Evolutionary conservation across 2,888 invertebrate species (phyloP).

Genomic region (Diadromus collaris): DNA sequence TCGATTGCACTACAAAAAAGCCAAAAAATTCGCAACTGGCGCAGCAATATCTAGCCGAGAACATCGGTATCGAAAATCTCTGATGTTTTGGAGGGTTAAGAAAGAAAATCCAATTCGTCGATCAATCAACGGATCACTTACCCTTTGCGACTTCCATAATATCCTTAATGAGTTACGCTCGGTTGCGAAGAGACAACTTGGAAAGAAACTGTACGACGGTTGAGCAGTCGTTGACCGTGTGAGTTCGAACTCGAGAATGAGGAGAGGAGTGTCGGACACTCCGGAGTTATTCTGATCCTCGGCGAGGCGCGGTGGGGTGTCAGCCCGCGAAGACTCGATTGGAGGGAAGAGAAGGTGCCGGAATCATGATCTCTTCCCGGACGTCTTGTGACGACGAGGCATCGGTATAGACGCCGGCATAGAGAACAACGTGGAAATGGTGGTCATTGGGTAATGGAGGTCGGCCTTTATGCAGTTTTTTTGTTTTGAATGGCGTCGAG

Average conservation of each 20-base stretch:
- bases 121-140: slow-evolving; percentile 48
- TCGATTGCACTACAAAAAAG: too few relatives aligned
- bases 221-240: slow-evolving; percentile 54
- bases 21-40: too few relatives aligned
- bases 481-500: too few relatives aligned
- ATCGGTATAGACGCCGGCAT: background rate
- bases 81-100: too few relatives aligned
- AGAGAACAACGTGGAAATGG: too few relatives aligned
- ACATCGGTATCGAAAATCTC: too few relatives aligned
- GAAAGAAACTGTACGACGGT: background rate
- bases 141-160: slow-evolving; percentile 76
- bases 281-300: slow-evolving; percentile 76
- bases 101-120: background rate
- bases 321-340: slow-evolving; percentile 45
- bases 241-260: slow-evolving; percentile 72
- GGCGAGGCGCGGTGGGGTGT: slow-evolving; percentile 58
- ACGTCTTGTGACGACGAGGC: slow-evolving; percentile 1
- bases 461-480: too few relatives aligned
- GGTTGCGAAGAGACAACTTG: background rate
- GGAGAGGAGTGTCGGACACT: slow-evolving; percentile 65
- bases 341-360: slow-evolving; percentile 28
- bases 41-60: too few relatives aligned
- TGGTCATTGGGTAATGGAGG: too few relatives aligned
- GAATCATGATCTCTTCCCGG: slow-evolving; percentile 40
- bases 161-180: background rate